Evolutionary conservation across 30 jellyfish, hydroid and myxozoan species (phyloP), one percentile per base, ranked within the genome.

Genomic region (Aurelia sp.): DNA sequence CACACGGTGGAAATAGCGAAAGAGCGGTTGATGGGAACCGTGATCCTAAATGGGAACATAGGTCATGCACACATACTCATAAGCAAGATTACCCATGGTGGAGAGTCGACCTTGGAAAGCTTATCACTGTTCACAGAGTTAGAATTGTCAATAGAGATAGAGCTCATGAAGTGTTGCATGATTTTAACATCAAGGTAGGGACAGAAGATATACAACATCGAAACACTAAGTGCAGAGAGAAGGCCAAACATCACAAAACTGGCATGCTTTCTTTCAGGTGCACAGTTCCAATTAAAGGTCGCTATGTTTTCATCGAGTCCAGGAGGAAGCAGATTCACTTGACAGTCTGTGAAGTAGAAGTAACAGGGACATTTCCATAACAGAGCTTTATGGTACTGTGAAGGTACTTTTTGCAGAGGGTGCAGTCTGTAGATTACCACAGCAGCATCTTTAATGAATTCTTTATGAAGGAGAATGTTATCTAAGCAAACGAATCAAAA

Each of bases 21-120:
- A 55, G 75, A 8, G 75, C 75, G 16, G 75, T 64, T 64, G 75
- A 64, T 64, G 75, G 75, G 19, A 64, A 64, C 41, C 31, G 75
- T 8, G 40, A 64, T 44, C 2, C 75, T 20, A 16, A 16, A 18
- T 38, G 19, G 41, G 1, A 0, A 7, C 18, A 18, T 2, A 9
- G 19, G 1, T 64, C 75, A 18, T 64, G 75, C 40, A 13, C 75
- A 21, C 15, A 12, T 17, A 64, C 75, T 18, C 0, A 30, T 21
- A 3, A 6, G 3, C 18, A 17, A 17, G 10, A 21, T 38, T 8
- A n/a, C 10, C 75, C 75, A 21, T 64, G 75, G 75, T 64, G 75
- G 75, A 64, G 75, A 64, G 75, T 64, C 40, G 75, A 64, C 40
- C 75, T 64, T 17, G 40, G 0, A 64, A 38, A 8, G 40, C 4